phyloP scores from a whole-genome alignment of 2,113 vertebrate species.

The Mesembrinibis cayennensis region DNA sequence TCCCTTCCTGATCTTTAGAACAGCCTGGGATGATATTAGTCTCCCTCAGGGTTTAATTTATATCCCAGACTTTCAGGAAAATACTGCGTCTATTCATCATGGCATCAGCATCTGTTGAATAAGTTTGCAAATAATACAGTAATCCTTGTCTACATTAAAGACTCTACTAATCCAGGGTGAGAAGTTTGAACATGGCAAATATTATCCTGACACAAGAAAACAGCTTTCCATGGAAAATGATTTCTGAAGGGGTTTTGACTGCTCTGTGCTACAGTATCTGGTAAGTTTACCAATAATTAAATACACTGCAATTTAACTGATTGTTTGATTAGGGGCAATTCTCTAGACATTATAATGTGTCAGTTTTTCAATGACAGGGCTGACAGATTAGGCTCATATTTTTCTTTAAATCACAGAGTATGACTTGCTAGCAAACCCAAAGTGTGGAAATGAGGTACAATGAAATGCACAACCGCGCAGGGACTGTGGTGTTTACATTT shows the following conservation, averaged over 20 bases:
- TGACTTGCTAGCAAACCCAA: not conserved
- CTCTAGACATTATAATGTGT: not conserved
- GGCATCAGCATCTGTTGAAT: not conserved
- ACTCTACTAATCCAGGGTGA: not conserved
- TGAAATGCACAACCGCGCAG: not conserved
- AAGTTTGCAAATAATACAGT: not conserved
- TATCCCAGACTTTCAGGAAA: not conserved
- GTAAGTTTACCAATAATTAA: slow-evolving; percentile 9
- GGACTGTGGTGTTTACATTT: not conserved
- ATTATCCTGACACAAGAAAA: not conserved
- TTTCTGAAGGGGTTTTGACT: not conserved
- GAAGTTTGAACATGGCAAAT: not conserved
- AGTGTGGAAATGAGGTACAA: not conserved
- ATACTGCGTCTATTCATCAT: not conserved
- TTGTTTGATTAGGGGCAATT: slow-evolving; percentile 8
- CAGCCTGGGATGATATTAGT: not conserved
- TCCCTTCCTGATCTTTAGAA: not conserved
- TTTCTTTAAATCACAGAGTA: slow-evolving; percentile 16
- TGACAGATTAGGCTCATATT: not conserved
- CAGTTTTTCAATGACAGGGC: not conserved
- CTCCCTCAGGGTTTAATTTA: not conserved
- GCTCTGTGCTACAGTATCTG: not conserved
- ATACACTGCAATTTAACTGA: slow-evolving; percentile 7
- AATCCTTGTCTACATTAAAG: not conserved
- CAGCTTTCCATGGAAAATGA: not conserved